phyloP scores from a whole-genome alignment of 2,113 vertebrate genomes.

The Calidris pygmaea region DNA sequence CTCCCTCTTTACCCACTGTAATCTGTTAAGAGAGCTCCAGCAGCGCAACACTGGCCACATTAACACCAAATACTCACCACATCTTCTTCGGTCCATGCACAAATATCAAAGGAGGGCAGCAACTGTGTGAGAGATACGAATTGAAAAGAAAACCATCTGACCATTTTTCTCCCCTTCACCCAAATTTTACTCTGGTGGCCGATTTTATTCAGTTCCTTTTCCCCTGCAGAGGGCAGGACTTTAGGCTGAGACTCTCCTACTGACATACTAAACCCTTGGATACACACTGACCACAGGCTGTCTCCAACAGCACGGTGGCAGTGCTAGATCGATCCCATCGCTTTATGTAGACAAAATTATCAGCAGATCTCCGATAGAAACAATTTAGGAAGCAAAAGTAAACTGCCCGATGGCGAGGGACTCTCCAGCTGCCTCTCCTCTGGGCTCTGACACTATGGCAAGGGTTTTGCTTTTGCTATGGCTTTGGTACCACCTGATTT shows the following conservation, averaged over 20 bases:
- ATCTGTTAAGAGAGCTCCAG: not conserved
- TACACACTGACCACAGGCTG: not conserved
- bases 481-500: not conserved
- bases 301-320: not conserved
- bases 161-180: not conserved
- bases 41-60: not conserved
- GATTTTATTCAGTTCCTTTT: not conserved
- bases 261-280: not conserved
- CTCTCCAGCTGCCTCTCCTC: not conserved
- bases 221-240: not conserved
- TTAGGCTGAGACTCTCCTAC: not conserved
- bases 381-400: not conserved
- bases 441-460: not conserved
- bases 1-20: not conserved
- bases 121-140: conserved; percentile 82
- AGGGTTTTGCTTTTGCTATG: not conserved
- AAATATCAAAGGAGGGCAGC: conserved; percentile 94
- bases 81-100: conserved; percentile 93
- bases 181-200: not conserved
- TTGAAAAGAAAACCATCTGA: conserved; percentile 57
- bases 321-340: not conserved
- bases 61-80: conserved; percentile 85
- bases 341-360: not conserved
- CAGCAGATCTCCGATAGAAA: not conserved
- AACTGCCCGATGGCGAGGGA: not conserved